Evolutionary conservation across 2,888 invertebrate genomes (phyloP), one percentile per base, ranked within the genome.

Genomic region (Phania funesta): DNA sequence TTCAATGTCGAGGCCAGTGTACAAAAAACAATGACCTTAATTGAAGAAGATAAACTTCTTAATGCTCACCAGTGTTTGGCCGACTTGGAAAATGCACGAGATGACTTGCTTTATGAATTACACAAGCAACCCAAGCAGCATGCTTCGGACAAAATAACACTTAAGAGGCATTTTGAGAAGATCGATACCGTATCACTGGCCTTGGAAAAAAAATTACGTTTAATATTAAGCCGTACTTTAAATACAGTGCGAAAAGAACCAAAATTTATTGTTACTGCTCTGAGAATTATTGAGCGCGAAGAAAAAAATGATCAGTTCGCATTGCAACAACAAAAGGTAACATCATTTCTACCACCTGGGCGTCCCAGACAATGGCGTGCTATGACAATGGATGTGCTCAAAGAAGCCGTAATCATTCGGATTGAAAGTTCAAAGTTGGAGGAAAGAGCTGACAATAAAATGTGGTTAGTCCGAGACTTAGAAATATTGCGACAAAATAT

Each of bases 1-100:
- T 99, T 99, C 87, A 98, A 98, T 52, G 98, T 99, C 0, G 98
- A 98, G 9, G 98, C 98, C 87, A 98, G 97, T 91, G 97, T 99
- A 0, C 95, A 97, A 71, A 98, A 97, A 90, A 98, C 99, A 0
- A 96, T 97, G 89, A 95, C 96, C 71, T 95, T 97, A 93, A 99
- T 99, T 79, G 96, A 95, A 84, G 98, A 99, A 86, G 98, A 98
- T 54, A 98, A 99, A 90, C 92, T 99, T 7, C 91, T 99, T 1
- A 96, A 97, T 90, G 98, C 99, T 6, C 99, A 99, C 92, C 97
- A 91, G 93, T 97, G 97, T 88, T 92, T 99, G 41, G 95, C 97
- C 88, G 99, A 99, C 91, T 92, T 99, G 85, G 99, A 99, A 91
- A 97, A 97, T 89, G 99, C 99, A 0, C 93, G 99, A 84, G 99